phyloP scores from a whole-genome alignment of 2,888 invertebrate species.

The Philereme vetulata region DNA sequence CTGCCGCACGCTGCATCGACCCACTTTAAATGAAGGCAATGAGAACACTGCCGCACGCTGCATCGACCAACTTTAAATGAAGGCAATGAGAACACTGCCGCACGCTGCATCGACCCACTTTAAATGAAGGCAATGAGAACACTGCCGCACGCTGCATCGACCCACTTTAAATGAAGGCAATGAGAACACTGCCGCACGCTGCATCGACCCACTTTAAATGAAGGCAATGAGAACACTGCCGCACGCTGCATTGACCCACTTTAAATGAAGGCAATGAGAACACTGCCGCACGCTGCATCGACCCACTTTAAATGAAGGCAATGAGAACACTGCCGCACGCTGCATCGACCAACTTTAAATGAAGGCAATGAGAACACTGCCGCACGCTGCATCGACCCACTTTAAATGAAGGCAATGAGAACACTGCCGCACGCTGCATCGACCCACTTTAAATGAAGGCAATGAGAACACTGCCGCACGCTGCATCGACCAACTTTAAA shows the following conservation, averaged over 20 bases:
- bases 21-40: constrained; percentile 70
- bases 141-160: constrained; percentile 54
- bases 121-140: constrained; percentile 65
- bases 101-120: constrained; percentile 61
- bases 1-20: constrained; percentile 54
- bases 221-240: constrained; percentile 59
- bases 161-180: constrained; percentile 69
- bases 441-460: constrained; percentile 68
- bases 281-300: constrained; percentile 54
- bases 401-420: constrained; percentile 70
- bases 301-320: constrained; percentile 68
- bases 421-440: constrained; percentile 52
- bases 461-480: constrained; percentile 55
- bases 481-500: constrained; percentile 66
- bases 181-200: constrained; percentile 53
- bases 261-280: constrained; percentile 67
- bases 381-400: constrained; percentile 58
- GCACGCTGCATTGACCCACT: constrained; percentile 60
- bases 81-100: constrained; percentile 59
- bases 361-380: constrained; percentile 59
- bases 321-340: constrained; percentile 53
- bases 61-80: constrained; percentile 67
- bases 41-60: constrained; percentile 52
- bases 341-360: constrained; percentile 66
- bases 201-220: constrained; percentile 67